phyloP scores from a whole-genome alignment of 1,140 invertebrate species.

The Calycopis cecrops region DNA sequence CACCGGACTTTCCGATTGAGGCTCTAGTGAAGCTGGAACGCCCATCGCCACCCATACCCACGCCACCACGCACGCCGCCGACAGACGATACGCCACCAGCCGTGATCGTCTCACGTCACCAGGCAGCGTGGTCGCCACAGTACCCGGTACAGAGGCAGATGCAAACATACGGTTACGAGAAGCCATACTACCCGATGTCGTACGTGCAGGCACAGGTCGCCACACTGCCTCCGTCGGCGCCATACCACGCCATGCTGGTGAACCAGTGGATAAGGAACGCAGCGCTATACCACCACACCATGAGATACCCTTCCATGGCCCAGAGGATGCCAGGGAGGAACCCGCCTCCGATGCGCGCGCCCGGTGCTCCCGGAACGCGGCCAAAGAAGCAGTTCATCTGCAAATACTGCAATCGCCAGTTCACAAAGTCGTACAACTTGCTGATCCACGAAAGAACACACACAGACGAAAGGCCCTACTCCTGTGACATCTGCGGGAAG shows the following conservation, averaged over 20 bases:
- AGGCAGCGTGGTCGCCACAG: conserved; percentile 49
- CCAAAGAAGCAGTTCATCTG: conserved; percentile 97
- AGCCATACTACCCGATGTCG: conserved; percentile 56
- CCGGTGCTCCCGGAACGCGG: conserved; percentile 76
- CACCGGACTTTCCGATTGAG: conserved; percentile 70
- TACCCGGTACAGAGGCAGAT: conserved; percentile 46
- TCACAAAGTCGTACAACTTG: conserved; percentile 97
- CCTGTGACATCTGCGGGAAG: conserved; percentile 96
- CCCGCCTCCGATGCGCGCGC: conserved; percentile 75
- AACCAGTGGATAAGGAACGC: conserved; percentile 85
- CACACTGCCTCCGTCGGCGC: conserved; percentile 53
- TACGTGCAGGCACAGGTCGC: conserved; percentile 68
- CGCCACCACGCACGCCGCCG: conserved; percentile 84
- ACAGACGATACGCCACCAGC: conserved; percentile 76
- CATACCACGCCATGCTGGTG: conserved; percentile 75
- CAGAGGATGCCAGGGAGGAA: conserved; percentile 68
- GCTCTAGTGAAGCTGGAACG: conserved; percentile 78
- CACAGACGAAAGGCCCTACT: conserved; percentile 95
- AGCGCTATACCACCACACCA: conserved; percentile 78
- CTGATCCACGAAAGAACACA: conserved; percentile 96
- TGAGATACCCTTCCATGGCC: conserved; percentile 64
- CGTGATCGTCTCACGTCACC: conserved; percentile 54
- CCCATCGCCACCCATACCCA: conserved; percentile 79
- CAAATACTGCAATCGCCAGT: conserved; percentile 94
- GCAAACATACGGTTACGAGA: conserved; percentile 58